Evolutionary conservation across 2,888 invertebrate species (phyloP).

Genomic region (Scaptomyza reducta): DNA sequence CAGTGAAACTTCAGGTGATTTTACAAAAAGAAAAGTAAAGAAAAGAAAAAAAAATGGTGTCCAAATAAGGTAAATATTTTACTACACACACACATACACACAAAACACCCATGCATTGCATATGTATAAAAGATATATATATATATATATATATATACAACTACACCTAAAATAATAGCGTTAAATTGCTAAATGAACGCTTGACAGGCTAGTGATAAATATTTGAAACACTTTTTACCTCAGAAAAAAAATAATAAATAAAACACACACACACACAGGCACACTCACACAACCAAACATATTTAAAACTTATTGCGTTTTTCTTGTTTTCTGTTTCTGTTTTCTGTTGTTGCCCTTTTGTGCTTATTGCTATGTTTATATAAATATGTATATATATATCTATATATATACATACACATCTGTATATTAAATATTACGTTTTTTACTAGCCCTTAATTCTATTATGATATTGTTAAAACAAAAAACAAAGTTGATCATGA

Average conservation of each 20-base stretch:
- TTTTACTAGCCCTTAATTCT: conserved; percentile 31
- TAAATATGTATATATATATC: conserved; percentile 24
- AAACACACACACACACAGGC: conserved; percentile 14
- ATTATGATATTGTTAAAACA: conserved; percentile 43
- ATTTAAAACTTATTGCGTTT: conserved; percentile 46
- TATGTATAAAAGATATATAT: conserved; percentile 13
- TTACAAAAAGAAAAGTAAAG: conserved; percentile 15
- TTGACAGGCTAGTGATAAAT: conserved; percentile 71
- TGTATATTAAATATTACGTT: conserved; percentile 50
- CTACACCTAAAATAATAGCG: conserved; percentile 24
- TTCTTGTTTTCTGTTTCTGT: conserved; percentile 66
- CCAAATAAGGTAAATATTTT: conserved; percentile 73
- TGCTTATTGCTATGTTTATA: conserved; percentile 68
- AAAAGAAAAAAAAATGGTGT: conserved; percentile 39
- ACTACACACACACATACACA: conserved; percentile 41
- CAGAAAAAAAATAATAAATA: too few relatives aligned
- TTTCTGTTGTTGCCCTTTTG: conserved; percentile 70
- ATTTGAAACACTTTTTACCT: conserved; percentile 60
- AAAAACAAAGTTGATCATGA: conserved; percentile 68
- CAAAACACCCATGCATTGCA: conserved; percentile 6
- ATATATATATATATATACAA: conserved; percentile 22
- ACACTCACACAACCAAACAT: conserved; percentile 10
- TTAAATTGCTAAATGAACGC: conserved; percentile 43
- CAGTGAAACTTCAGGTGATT: conserved; percentile 73
- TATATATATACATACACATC: conserved; percentile 28